Conservation (phyloP, 2,888 invertebrate species). For the Tetranychus truncatus region DNA sequence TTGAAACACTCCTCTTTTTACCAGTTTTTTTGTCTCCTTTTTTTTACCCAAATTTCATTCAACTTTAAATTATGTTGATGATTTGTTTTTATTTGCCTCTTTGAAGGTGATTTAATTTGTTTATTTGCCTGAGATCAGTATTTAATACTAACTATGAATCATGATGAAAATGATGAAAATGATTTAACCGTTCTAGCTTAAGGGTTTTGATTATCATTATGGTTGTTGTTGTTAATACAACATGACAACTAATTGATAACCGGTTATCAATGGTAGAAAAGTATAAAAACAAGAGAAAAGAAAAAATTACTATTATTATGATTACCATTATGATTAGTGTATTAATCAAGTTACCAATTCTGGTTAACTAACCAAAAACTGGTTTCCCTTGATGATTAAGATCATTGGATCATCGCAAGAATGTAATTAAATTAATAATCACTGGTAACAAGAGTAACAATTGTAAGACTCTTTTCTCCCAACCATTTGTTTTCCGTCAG, state of each 20-base stretch:
- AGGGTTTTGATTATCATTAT: background rate
- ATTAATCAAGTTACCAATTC: background rate
- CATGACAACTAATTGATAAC: background rate
- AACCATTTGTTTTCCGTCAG: too few relatives aligned
- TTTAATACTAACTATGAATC: background rate
- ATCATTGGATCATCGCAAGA: background rate
- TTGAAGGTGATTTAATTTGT: too few relatives aligned
- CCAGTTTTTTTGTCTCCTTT: too few relatives aligned
- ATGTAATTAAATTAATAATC: background rate
- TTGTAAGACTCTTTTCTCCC: background rate
- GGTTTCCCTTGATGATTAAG: background rate
- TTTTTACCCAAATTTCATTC: too few relatives aligned
- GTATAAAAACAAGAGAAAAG: too few relatives aligned
- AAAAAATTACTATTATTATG: background rate
- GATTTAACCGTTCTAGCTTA: background rate
- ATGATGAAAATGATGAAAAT: background rate
- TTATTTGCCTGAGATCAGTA: too few relatives aligned
- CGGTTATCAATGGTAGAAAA: background rate
- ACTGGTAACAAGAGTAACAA: background rate
- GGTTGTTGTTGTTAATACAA: background rate
- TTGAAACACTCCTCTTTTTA: too few relatives aligned
- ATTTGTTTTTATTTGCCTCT: too few relatives aligned
- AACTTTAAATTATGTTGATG: too few relatives aligned
- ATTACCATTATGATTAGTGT: background rate
- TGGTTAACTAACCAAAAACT: background rate